Percentiles rank a stretch among this genome's conserved stretches.
These are phyloP conservation scores for Gortyna flavago DNA, from an alignment of 2,888 invertebrate species.

Conservation along the genomic window DNA sequence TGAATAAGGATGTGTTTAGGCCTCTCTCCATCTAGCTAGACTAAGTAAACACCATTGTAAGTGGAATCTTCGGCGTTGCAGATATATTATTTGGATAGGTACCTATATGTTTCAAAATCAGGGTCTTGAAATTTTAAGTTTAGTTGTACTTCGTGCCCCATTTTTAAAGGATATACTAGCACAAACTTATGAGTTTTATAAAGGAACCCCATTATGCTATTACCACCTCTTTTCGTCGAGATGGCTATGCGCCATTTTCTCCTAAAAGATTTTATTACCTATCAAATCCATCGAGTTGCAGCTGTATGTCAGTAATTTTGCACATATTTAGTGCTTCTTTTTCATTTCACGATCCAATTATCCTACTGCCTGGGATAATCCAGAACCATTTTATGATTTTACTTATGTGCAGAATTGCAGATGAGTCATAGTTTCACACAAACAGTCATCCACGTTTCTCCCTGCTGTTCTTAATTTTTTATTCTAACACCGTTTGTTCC, in stretches of 20 bases:
- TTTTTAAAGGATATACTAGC: neutral
- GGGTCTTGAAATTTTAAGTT: neutral
- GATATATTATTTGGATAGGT: neutral
- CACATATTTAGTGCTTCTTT: neutral
- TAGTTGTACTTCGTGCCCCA: neutral
- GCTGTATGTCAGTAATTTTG: neutral
- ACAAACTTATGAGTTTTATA: neutral
- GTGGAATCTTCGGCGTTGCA: neutral
- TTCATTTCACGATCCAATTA: neutral
- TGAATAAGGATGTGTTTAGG: slow-evolving; percentile 13
- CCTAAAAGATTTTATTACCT: neutral
- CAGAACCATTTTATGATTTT: neutral
- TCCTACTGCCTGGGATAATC: neutral
- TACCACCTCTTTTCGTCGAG: neutral
- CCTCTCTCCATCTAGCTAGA: neutral
- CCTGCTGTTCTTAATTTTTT: slow-evolving; percentile 44
- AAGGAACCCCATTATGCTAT: neutral
- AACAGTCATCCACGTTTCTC: slow-evolving; percentile 5
- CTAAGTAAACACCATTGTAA: slow-evolving; percentile 10
- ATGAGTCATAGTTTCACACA: slow-evolving; percentile 31
- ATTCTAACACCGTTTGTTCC: slow-evolving; percentile 38
- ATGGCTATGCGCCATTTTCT: neutral
- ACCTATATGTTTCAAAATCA: neutral
- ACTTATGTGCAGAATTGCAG: neutral
- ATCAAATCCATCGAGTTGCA: neutral